Conservation (phyloP, 1,140 invertebrate genomes). For the Aphis gossypii region DNA sequence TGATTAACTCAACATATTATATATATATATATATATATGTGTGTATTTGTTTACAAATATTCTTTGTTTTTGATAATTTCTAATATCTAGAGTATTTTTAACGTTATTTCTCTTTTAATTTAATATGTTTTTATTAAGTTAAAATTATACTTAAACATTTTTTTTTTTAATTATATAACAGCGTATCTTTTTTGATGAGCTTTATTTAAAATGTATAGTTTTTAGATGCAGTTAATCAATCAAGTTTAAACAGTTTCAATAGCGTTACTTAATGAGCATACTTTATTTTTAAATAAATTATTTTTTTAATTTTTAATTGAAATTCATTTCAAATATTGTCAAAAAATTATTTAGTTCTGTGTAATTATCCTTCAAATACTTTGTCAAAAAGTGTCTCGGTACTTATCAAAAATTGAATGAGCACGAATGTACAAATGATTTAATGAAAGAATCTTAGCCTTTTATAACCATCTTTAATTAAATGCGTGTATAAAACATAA, state of each 20-base stretch:
- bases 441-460: neutral
- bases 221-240: conserved; percentile 9
- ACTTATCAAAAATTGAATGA: neutral
- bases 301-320: neutral
- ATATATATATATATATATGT: neutral
- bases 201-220: neutral
- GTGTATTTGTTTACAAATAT: neutral
- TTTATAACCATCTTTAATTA: neutral
- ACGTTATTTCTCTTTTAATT: neutral
- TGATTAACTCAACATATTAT: neutral
- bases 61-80: neutral
- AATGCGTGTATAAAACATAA: neutral
- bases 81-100: neutral
- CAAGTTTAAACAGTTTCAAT: neutral
- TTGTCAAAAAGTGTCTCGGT: neutral
- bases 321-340: neutral
- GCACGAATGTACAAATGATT: neutral
- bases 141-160: neutral
- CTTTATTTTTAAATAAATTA: neutral
- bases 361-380: neutral
- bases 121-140: neutral
- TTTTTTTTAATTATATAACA: neutral
- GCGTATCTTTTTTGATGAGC: neutral
- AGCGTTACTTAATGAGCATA: neutral
- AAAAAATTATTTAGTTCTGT: neutral